These are phyloP conservation scores for Plutomurus gul DNA, from an alignment of 1,140 invertebrate genomes.

Conservation along the genomic window DNA sequence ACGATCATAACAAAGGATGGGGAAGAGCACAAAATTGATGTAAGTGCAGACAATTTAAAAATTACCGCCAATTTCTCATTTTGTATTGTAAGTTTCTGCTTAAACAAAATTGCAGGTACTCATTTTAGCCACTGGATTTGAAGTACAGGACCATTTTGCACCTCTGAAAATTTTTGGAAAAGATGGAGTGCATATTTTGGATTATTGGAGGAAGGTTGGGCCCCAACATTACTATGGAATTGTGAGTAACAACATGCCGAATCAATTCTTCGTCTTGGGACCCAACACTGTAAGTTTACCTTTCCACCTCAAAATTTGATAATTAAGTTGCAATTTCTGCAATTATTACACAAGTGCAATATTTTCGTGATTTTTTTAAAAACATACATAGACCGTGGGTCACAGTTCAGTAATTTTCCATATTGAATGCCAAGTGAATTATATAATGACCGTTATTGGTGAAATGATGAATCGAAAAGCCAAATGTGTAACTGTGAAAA, in stretches of 20 bases:
- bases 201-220: slow-evolving; percentile 18
- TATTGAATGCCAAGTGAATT: slow-evolving; percentile 45
- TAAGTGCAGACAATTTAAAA: not conserved
- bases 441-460: not conserved
- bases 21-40: not conserved
- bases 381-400: not conserved
- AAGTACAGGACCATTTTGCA: slow-evolving; percentile 40
- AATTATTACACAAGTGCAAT: no score
- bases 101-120: not conserved
- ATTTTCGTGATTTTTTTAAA: no score
- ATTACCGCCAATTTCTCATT: not conserved
- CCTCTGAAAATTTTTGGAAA: slow-evolving; percentile 28
- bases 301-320: no score
- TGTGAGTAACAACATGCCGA: not conserved
- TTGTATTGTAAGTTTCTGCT: not conserved
- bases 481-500: not conserved
- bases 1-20: slow-evolving; percentile 23
- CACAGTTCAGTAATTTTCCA: slow-evolving; percentile 37
- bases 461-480: slow-evolving; percentile 4
- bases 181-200: slow-evolving; percentile 13
- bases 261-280: slow-evolving; percentile 30
- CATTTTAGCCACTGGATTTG: slow-evolving; percentile 34
- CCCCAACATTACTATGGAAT: slow-evolving; percentile 25
- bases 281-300: not conserved
- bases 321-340: no score